Conservation (phyloP, 2,888 invertebrate species). For the Nomada fucata region DNA sequence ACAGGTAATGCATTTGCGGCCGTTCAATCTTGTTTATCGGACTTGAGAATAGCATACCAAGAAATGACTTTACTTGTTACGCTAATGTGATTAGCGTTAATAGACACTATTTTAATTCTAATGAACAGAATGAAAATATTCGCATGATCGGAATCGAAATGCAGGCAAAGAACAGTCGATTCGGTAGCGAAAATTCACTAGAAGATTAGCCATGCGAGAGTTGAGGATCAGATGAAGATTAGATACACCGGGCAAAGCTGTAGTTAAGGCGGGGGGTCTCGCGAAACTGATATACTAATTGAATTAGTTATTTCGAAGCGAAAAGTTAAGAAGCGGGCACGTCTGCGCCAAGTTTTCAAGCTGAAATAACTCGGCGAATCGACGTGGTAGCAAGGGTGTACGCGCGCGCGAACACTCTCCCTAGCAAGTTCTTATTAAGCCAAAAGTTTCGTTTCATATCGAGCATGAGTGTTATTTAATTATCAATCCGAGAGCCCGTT, state of each 20-base stretch:
- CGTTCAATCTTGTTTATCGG: background rate
- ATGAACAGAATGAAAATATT: background rate
- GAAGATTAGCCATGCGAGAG: constrained; percentile 65
- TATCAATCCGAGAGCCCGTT: constrained; percentile 53
- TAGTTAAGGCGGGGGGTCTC: constrained; percentile 64
- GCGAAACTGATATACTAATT: constrained; percentile 72
- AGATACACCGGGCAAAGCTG: constrained; percentile 65
- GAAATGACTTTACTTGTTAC: background rate
- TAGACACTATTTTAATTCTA: too few species aligned
- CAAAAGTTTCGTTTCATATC: constrained; percentile 70
- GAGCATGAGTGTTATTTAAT: constrained; percentile 69
- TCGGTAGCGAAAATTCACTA: constrained; percentile 35
- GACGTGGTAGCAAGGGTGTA: constrained; percentile 59
- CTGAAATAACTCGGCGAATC: constrained; percentile 72
- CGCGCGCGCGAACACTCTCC: constrained; percentile 25
- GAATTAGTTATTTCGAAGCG: constrained; percentile 75
- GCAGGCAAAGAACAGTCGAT: background rate
- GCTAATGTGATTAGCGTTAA: background rate
- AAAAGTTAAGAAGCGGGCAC: constrained; percentile 71
- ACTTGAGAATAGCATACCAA: too few species aligned
- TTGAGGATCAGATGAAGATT: constrained; percentile 64
- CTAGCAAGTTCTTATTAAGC: constrained; percentile 71
- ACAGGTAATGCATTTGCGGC: background rate
- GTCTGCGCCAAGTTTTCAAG: constrained; percentile 74
- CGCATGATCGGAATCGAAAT: too few species aligned